Base-by-base conservation (phyloP, 2,888 invertebrate genomes). In the Ctenicera cuprea region DNA sequence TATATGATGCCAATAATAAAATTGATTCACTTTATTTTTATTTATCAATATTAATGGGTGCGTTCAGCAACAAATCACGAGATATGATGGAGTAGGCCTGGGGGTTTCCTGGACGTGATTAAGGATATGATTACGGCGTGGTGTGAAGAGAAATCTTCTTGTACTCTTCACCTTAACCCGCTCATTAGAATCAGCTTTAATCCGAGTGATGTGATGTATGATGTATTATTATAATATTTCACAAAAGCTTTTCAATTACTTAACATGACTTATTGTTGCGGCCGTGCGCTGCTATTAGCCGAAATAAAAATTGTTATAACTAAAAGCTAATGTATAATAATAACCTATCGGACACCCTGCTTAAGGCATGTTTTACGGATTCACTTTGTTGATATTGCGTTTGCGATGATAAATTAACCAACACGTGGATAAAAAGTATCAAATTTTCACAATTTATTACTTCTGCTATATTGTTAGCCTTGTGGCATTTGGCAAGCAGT, bases 131-230 rank as follows among this genome's bases (percentile, higher is more conserved):
- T 74, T 71, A 71, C 64, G 52, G 73, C 37, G 68, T 67, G 76
- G 73, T 75, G 75, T 73, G 73, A 72, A 72, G 67, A 71, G 69
- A 75, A 65, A 71, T 66, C 67, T 71, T 67, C 54, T 52, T 66
- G 63, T 50, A 45, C 59, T 62, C 70, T 64, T 66, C 69, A 66
- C 66, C 67, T 74, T 75, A 67, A 72, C 71, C 75, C 75, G 69
- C 69, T 75, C 69, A 72, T 75, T 75, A 75, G 68, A 64, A 72
- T 75, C 68, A 66, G 45, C 38, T 72, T 72, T 75, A 75, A 75
- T 75, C 59, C 69, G 65, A 65, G 50, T 75, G 68, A 72, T 72
- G 48, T 75, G 75, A 75, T 75, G 69, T 75, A 75, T 70, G 72
- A 72, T 65, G 66, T 64, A 65, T 75, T 69, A 75, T 75, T 72